A percentile compares a stretch with the other conserved stretches of the same genome.
Conservation (phyloP, 2,113 vertebrate species). For the Cebus imitator region DNA sequence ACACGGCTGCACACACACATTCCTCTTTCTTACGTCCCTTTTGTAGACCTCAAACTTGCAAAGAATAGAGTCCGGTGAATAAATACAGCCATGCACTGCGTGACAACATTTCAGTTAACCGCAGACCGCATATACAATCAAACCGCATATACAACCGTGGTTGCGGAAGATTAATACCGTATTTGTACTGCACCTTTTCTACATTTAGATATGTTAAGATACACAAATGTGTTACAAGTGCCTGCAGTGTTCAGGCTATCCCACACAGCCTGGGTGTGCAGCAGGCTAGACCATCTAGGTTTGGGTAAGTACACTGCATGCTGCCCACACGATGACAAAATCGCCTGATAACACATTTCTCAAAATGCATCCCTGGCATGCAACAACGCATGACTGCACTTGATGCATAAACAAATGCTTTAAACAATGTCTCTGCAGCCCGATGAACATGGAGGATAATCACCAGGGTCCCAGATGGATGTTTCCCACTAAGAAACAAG, state of each 20-base stretch:
- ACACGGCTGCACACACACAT: no score
- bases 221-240: background rate
- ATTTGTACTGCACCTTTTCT: background rate
- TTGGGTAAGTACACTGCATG: background rate
- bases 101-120: background rate
- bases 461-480: background rate
- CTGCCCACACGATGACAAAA: background rate
- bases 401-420: background rate
- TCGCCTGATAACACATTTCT: background rate
- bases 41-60: background rate
- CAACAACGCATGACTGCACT: rapidly evolving
- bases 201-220: background rate
- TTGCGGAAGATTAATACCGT: background rate
- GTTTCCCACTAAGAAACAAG: background rate
- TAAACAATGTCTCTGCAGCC: background rate
- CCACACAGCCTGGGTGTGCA: background rate
- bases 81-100: background rate
- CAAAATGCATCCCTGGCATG: background rate
- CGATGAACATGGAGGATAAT: background rate
- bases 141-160: no score
- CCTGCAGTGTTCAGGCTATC: background rate
- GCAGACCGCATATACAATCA: background rate
- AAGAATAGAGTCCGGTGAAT: background rate
- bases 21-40: background rate
- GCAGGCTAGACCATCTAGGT: background rate